Base-by-base conservation (phyloP, 1,140 invertebrate species). In the Drosophila saltans region DNA sequence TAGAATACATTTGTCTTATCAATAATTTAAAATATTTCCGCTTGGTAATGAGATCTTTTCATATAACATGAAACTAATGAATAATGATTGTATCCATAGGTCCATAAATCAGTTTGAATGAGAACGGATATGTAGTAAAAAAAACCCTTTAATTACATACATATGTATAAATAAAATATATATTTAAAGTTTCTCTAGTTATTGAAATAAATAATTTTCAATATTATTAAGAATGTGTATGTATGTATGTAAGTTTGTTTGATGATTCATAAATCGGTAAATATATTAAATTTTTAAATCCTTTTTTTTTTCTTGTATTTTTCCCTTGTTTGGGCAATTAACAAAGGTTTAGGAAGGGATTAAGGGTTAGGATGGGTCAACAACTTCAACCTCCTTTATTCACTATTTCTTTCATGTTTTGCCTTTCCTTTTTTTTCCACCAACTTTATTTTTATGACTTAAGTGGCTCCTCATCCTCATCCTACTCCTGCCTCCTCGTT, bases 401-500 rank as follows among this genome's bases (percentile, higher is more conserved):
- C 39, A 43, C 68, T 24, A 26, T 60, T 52, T 57, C 40, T 10
- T 57, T 65, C 45, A 60, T 41, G 55, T 55, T 66, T 63, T 68
- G 33, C 56, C 64, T 52, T 66, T 80, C 68, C 56, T 28, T 21
- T 64, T 76, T 30, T 30, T 16, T 16, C 16, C 16, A 0, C 69
- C 55, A 74, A 52, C 81, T 85, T 88, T 73, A 86, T 88, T 88
- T 86, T 86, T 83, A 86, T 83, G 84, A 83, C 83, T 86, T 89
- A 89, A 86, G 82, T 88, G 82, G 75, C 64, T 62, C 55, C 36
- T 68, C 73, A 33, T 61, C 75, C 67, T 41, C 36, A 21, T 7
- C 16, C 1, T 8, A 33, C 33, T 11, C n/a, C 59, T 10, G 2
- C 10, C 26, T 41, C 26, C 45, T 48, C 39, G 41, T 41, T 66